A percentile compares a stretch with the other conserved stretches of the same genome.
Conservation (phyloP, 2,113 vertebrate species). For the Spilogale gracilis region DNA sequence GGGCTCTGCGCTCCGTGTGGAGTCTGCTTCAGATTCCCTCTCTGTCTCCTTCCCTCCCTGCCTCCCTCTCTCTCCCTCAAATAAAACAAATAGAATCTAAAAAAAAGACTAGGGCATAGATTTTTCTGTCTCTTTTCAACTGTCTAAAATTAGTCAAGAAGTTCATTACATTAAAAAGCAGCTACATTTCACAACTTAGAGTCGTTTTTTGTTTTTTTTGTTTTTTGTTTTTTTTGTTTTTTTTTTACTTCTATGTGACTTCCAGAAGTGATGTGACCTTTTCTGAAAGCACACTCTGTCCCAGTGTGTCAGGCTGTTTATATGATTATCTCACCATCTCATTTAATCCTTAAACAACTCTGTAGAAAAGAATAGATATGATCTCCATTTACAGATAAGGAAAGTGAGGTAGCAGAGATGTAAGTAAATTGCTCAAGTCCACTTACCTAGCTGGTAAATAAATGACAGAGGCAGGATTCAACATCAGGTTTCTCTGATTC, state of each 20-base stretch:
- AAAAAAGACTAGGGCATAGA: background rate
- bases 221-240: background rate
- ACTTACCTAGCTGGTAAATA: background rate
- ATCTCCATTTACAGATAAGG: conserved; percentile 15
- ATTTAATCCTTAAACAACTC: conserved; percentile 9
- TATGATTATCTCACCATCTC: background rate
- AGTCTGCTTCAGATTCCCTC: background rate
- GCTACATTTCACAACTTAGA: background rate
- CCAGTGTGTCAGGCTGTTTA: background rate
- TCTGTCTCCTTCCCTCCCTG: background rate
- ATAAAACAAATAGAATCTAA: background rate
- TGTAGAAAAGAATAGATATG: background rate
- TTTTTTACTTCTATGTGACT: background rate
- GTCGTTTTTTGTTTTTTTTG: no score
- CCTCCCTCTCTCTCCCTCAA: background rate
- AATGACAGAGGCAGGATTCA: background rate
- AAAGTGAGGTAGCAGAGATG: background rate
- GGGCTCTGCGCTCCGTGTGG: background rate
- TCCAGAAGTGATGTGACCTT: background rate
- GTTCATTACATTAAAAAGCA: background rate
- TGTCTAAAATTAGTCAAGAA: conserved; percentile 34
- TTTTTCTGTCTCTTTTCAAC: background rate
- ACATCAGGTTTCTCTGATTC: background rate
- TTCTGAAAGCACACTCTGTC: background rate
- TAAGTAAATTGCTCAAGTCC: background rate